phyloP scores from a whole-genome alignment of 1,140 invertebrate genomes.

The Drosophila trapezifrons region DNA sequence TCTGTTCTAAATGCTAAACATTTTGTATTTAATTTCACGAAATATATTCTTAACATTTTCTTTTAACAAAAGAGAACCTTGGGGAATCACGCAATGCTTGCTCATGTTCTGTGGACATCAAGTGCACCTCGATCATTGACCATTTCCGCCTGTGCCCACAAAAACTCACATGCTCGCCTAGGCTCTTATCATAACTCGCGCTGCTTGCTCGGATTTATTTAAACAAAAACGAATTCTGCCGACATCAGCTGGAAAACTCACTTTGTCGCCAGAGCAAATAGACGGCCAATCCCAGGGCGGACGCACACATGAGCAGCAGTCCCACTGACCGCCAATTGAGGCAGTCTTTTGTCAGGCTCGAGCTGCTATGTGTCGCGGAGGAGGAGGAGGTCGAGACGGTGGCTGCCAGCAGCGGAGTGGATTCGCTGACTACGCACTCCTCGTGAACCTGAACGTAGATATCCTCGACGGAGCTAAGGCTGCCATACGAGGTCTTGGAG shows the following conservation, averaged over 20 bases:
- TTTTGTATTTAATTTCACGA: background rate
- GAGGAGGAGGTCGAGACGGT: background rate
- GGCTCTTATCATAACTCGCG: constrained; percentile 37
- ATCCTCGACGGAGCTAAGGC: constrained; percentile 1
- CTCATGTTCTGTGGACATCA: background rate
- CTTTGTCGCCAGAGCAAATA: constrained; percentile 73
- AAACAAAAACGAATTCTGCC: constrained; percentile 26
- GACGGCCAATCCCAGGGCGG: constrained; percentile 42
- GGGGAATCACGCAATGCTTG: background rate
- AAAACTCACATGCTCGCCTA: constrained; percentile 6
- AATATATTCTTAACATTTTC: background rate
- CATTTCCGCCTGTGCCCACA: constrained; percentile 24
- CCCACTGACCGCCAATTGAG: constrained; percentile 63
- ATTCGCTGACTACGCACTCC: constrained; percentile 52
- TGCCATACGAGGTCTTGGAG: constrained; percentile 12
- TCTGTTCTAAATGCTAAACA: background rate
- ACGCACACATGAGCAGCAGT: constrained; percentile 53
- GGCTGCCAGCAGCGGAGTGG: constrained; percentile 56
- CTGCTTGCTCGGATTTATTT: constrained; percentile 27
- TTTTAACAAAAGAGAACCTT: background rate
- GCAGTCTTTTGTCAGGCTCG: constrained; percentile 52
- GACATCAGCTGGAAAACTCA: constrained; percentile 52
- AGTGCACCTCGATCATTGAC: constrained; percentile 16
- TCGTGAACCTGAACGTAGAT: constrained; percentile 17
- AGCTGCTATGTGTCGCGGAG: background rate